Conservation (phyloP, 2,888 invertebrate genomes). For the Phengaris arion region DNA sequence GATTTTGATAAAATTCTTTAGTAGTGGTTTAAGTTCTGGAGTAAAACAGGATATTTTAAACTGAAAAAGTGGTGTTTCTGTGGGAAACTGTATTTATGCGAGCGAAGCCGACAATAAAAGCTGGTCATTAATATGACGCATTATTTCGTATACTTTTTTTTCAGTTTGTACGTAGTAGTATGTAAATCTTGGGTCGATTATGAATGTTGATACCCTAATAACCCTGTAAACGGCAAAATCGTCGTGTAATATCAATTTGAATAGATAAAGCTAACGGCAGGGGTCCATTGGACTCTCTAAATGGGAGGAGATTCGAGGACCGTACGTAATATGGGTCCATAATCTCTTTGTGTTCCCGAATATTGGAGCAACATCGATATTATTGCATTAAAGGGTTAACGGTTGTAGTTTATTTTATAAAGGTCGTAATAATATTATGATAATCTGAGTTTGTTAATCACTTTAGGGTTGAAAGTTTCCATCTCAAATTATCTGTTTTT, state of each 20-base stretch:
- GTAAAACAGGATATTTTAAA: too few relatives aligned
- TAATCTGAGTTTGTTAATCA: too few relatives aligned
- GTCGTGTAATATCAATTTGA: constrained; percentile 19
- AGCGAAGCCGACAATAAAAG: too few relatives aligned
- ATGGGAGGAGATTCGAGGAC: background rate
- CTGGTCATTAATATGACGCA: too few relatives aligned
- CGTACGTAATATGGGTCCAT: constrained; percentile 9
- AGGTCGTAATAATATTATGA: background rate
- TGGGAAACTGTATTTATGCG: too few relatives aligned
- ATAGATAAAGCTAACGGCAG: constrained; percentile 3
- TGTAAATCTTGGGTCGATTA: background rate
- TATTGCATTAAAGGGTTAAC: background rate
- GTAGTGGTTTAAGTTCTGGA: too few relatives aligned
- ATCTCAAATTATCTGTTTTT: too few relatives aligned
- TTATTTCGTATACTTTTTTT: too few relatives aligned
- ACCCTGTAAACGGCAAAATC: constrained; percentile 8
- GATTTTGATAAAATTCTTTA: too few relatives aligned
- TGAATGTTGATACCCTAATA: background rate
- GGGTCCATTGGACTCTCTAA: constrained; percentile 1
- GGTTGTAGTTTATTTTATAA: background rate
- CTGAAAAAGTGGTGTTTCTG: too few relatives aligned
- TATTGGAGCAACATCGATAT: background rate
- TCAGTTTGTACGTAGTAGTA: background rate
- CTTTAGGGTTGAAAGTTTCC: too few relatives aligned
- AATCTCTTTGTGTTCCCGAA: constrained; percentile 10